Conservation (phyloP, 1,140 invertebrate genomes). For the Atta texana region DNA sequence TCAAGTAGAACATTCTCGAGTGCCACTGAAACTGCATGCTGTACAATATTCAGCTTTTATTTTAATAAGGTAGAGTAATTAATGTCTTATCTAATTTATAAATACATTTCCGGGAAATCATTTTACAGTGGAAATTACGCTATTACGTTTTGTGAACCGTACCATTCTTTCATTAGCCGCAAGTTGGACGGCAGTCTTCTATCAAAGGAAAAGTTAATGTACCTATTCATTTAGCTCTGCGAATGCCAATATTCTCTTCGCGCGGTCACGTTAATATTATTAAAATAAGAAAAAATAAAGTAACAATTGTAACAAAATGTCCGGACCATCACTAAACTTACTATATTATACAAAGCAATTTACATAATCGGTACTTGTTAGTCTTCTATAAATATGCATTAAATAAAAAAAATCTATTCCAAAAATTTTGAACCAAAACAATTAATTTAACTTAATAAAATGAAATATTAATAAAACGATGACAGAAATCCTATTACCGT, state of each 20-base stretch:
- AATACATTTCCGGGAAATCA: constrained; percentile 41
- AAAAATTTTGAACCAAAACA: not conserved
- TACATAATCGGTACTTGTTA: not conserved
- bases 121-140: constrained; percentile 16
- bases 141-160: constrained; percentile 18
- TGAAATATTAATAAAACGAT: not conserved
- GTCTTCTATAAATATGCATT: constrained; percentile 19
- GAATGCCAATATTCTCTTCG: constrained; percentile 9
- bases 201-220: constrained; percentile 38
- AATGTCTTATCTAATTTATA: constrained; percentile 34
- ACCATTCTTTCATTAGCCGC: constrained; percentile 22
- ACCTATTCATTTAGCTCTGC: constrained; percentile 42
- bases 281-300: constrained; percentile 28
- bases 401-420: not conserved
- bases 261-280: constrained; percentile 38
- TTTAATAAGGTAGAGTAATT: constrained; percentile 32
- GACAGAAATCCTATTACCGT: not conserved
- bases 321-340: not conserved
- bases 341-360: not conserved
- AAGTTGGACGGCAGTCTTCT: not conserved
- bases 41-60: constrained; percentile 37
- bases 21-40: constrained; percentile 17
- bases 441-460: not conserved
- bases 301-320: constrained; percentile 14
- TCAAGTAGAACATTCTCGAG: not conserved